phyloP scores from a whole-genome alignment of 2,797 vertebrate species.

The Selene dorsalis region DNA sequence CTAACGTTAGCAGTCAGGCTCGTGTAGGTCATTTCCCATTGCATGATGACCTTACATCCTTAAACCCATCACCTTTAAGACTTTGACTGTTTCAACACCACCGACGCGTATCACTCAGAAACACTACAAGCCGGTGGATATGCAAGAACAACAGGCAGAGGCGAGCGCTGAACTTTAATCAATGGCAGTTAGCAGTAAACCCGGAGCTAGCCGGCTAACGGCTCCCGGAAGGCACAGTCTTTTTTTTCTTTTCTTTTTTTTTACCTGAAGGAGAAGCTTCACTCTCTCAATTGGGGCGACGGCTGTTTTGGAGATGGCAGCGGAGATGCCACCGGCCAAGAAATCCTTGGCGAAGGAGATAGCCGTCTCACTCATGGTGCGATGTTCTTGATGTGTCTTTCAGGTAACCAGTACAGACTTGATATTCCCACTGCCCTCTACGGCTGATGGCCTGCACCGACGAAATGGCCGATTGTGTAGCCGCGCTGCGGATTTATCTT shows the following conservation, averaged over 20 bases:
- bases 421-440: slow-evolving; percentile 64
- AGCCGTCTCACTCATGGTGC: slow-evolving; percentile 77
- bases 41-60: slow-evolving; percentile 68
- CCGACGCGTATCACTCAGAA: fast-evolving
- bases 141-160: fast-evolving
- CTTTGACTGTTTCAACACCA: not conserved
- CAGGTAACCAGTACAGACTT: slow-evolving; percentile 64
- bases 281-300: slow-evolving; percentile 85
- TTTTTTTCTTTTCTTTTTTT: not conserved
- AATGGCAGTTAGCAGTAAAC: slow-evolving; percentile 6
- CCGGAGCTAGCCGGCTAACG: slow-evolving; percentile 63
- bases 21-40: slow-evolving; percentile 79
- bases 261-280: slow-evolving; percentile 86
- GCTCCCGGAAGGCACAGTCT: slow-evolving; percentile 44
- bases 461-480: slow-evolving; percentile 82
- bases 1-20: slow-evolving; percentile 67
- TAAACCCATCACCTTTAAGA: fast-evolving
- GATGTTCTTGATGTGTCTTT: slow-evolving; percentile 67
- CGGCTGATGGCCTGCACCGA: slow-evolving; percentile 72
- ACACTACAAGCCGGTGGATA: fast-evolving
- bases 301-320: slow-evolving; percentile 84
- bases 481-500: slow-evolving; percentile 67
- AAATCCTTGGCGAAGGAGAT: slow-evolving; percentile 84
- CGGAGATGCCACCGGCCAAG: slow-evolving; percentile 83
- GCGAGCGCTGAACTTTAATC: not conserved